Percentiles rank a stretch among this genome's conserved stretches.
phyloP scores from a whole-genome alignment of 2,888 invertebrate genomes.

The Leptinotarsa juncta region DNA sequence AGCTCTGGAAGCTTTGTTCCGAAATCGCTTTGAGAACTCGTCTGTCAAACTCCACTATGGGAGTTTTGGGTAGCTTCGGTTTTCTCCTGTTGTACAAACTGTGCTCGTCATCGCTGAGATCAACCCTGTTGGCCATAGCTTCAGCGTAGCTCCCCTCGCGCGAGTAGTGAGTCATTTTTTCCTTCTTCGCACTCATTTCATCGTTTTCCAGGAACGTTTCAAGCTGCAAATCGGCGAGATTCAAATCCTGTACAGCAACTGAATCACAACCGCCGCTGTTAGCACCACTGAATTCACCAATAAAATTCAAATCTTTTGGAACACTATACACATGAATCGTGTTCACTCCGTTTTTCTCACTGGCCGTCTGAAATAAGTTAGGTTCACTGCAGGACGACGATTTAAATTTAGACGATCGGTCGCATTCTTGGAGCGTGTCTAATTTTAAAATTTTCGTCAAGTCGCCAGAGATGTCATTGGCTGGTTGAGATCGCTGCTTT shows the following conservation, averaged over 20 bases:
- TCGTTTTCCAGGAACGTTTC: conserved; percentile 27
- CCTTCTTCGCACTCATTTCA: conserved; percentile 48
- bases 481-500: conserved; percentile 44
- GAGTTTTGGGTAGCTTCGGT: conserved; percentile 59
- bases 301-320: conserved; percentile 76
- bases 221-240: conserved; percentile 57
- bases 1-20: conserved; percentile 62
- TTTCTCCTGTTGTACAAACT: conserved; percentile 69
- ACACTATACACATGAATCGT: conserved; percentile 64
- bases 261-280: conserved; percentile 47
- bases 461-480: conserved; percentile 44
- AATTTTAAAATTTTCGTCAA: conserved; percentile 52
- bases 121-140: conserved; percentile 63
- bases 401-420: conserved; percentile 58
- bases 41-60: conserved; percentile 62
- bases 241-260: conserved; percentile 65
- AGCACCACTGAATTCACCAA: conserved; percentile 58
- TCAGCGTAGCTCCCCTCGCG: conserved; percentile 64
- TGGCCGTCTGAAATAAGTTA: conserved; percentile 55
- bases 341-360: conserved; percentile 22
- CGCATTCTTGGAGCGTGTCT: conserved; percentile 46
- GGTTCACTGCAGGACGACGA: conserved; percentile 63
- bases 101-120: conserved; percentile 67
- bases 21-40: conserved; percentile 63
- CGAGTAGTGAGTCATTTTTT: conserved; percentile 52